A percentile compares a stretch with the other conserved stretches of the same genome.
phyloP scores from a whole-genome alignment of 2,113 vertebrate species.

The Scartelaos histophorus region DNA sequence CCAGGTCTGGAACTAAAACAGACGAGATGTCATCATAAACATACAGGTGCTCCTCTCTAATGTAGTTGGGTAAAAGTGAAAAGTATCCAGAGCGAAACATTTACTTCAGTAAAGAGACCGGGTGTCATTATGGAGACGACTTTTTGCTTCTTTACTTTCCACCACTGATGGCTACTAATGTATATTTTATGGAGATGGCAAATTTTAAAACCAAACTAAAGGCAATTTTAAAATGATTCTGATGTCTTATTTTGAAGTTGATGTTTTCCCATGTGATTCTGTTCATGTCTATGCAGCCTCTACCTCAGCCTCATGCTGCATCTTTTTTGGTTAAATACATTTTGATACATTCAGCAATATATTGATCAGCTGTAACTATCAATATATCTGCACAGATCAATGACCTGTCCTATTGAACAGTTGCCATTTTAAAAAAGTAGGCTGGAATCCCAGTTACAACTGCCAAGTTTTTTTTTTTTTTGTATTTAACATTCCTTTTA shows the following conservation, averaged over 20 bases:
- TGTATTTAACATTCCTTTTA: conserved; percentile 59
- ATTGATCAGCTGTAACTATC: not conserved
- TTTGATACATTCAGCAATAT: not conserved
- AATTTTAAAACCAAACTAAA: not conserved
- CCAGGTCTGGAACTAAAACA: not conserved
- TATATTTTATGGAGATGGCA: not conserved
- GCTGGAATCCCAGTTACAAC: conserved; percentile 18
- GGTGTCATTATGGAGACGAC: too few species aligned
- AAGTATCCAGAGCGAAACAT: not conserved
- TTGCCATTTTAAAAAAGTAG: conserved; percentile 11
- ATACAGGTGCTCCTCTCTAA: not conserved
- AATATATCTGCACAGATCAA: not conserved
- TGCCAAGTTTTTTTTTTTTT: conserved; percentile 22
- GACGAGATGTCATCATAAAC: not conserved
- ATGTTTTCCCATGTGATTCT: not conserved
- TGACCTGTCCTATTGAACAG: not conserved
- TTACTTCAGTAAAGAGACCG: too few species aligned
- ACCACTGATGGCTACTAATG: not conserved
- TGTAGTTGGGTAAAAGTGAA: not conserved
- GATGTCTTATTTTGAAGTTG: not conserved
- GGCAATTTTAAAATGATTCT: not conserved
- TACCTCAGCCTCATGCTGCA: conserved; percentile 51
- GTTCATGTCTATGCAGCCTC: conserved; percentile 25
- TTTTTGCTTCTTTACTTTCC: not conserved
- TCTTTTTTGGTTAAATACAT: not conserved